phyloP scores from a whole-genome alignment of 2,888 invertebrate genomes.

The Eupithecia tripunctaria region DNA sequence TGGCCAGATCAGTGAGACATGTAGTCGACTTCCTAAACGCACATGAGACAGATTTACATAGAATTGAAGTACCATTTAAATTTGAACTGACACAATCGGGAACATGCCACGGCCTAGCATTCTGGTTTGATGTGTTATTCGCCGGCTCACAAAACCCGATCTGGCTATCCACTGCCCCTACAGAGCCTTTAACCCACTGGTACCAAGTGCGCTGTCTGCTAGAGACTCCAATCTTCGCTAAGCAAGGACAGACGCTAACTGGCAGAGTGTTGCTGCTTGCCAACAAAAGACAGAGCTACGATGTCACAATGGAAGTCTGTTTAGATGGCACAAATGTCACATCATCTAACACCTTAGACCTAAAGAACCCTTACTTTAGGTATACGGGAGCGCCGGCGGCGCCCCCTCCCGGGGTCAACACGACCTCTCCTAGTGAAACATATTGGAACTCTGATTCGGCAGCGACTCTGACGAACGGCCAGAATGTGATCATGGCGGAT shows the following conservation, averaged over 20 bases:
- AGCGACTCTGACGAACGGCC: slow-evolving; percentile 77
- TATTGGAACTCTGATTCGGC: slow-evolving; percentile 95
- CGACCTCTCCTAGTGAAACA: slow-evolving; percentile 95
- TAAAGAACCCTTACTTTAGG: slow-evolving; percentile 99
- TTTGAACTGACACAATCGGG: slow-evolving; percentile 97
- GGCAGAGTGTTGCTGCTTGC: slow-evolving; percentile 95
- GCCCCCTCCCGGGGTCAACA: slow-evolving; percentile 96
- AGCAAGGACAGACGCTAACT: slow-evolving; percentile 95
- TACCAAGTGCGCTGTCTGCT: slow-evolving; percentile 98
- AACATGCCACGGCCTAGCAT: slow-evolving; percentile 98
- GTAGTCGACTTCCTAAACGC: slow-evolving; percentile 97
- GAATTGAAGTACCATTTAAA: slow-evolving; percentile 97
- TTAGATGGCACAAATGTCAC: slow-evolving; percentile 94
- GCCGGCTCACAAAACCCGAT: slow-evolving; percentile 94
- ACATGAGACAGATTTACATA: slow-evolving; percentile 96
- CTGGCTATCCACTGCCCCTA: slow-evolving; percentile 99
- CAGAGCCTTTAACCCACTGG: slow-evolving; percentile 99
- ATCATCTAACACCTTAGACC: slow-evolving; percentile 95
- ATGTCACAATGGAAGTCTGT: slow-evolving; percentile 97
- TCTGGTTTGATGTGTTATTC: slow-evolving; percentile 99
- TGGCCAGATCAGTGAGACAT: slow-evolving; percentile 96
- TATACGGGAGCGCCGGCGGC: slow-evolving; percentile 97
- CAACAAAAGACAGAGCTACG: slow-evolving; percentile 99
- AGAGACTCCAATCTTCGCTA: slow-evolving; percentile 96
- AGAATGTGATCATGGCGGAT: slow-evolving; percentile 74